Evolutionary conservation across 2,888 invertebrate genomes (phyloP).

Genomic region (Poecilus cupreus): DNA sequence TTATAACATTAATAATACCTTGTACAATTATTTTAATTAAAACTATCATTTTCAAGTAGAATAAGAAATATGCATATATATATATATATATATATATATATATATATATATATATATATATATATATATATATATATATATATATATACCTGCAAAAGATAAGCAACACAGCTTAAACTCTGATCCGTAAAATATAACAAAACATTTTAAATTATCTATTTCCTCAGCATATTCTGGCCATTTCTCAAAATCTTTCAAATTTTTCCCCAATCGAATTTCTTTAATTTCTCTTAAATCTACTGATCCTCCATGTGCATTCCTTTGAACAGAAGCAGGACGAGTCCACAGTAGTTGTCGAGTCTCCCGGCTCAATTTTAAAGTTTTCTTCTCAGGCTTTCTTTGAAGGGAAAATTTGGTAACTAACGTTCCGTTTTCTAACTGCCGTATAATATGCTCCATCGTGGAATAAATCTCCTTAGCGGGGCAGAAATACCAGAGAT

Average conservation of each 20-base stretch:
- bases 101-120: too few species aligned
- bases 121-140: too few species aligned
- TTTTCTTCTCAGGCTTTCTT: conserved; percentile 89
- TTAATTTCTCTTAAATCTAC: conserved; percentile 89
- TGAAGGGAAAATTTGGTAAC: conserved; percentile 90
- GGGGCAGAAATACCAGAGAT: conserved; percentile 41
- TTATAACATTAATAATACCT: not conserved
- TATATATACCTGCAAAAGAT: conserved; percentile 84
- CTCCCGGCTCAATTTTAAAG: conserved; percentile 88
- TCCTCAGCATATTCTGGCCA: conserved; percentile 93
- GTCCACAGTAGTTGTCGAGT: conserved; percentile 90
- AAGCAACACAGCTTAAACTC: conserved; percentile 92
- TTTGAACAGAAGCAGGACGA: conserved; percentile 70
- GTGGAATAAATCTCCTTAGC: conserved; percentile 80
- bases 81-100: too few species aligned
- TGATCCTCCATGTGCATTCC: conserved; percentile 78
- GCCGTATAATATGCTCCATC: conserved; percentile 90
- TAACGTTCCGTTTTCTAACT: conserved; percentile 89
- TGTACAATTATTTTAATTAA: not conserved
- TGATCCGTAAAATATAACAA: conserved; percentile 91
- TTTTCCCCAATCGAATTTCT: conserved; percentile 91
- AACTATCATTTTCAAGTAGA: too few species aligned
- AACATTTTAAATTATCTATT: conserved; percentile 86
- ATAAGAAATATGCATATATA: not conserved
- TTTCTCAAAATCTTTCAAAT: conserved; percentile 92